phyloP scores from a whole-genome alignment of 2,113 vertebrate genomes.

The Callionymus lyra region DNA sequence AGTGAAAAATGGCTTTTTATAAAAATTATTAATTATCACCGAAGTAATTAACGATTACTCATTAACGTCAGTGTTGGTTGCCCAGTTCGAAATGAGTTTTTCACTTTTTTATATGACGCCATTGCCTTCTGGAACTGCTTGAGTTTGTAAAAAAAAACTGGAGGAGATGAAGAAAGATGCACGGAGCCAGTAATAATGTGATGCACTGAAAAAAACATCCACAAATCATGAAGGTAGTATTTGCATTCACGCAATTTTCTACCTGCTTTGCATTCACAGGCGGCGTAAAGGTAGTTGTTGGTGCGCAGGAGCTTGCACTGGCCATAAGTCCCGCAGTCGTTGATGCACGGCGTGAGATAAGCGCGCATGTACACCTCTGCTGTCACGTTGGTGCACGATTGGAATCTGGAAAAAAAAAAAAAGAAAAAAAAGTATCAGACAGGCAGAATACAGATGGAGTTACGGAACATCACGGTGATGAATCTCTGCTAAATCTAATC shows the following conservation, averaged over 20 bases:
- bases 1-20: slow-evolving; percentile 11
- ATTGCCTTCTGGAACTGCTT: neutral
- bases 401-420: slow-evolving; percentile 63
- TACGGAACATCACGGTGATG: neutral
- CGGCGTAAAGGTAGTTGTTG: slow-evolving; percentile 93
- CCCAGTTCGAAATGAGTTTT: too few species aligned
- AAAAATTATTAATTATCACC: slow-evolving; percentile 23
- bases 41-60: slow-evolving; percentile 23
- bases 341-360: slow-evolving; percentile 92
- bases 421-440: slow-evolving; percentile 1
- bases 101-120: too few species aligned
- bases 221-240: too few species aligned
- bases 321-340: slow-evolving; percentile 90
- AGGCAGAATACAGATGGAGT: neutral
- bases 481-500: neutral
- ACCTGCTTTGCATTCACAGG: slow-evolving; percentile 99
- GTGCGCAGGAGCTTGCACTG: slow-evolving; percentile 97
- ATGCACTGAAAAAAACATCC: too few species aligned
- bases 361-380: slow-evolving; percentile 87
- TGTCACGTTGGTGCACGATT: slow-evolving; percentile 77
- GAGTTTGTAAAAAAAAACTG: neutral
- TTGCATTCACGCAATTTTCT: slow-evolving; percentile 26
- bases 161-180: slow-evolving; percentile 3
- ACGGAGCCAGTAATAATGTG: neutral
- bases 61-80: too few species aligned